A percentile compares a stretch with the other conserved stretches of the same genome.
phyloP scores from a whole-genome alignment of 2,113 vertebrate species.

The Oncorhynchus nerka region DNA sequence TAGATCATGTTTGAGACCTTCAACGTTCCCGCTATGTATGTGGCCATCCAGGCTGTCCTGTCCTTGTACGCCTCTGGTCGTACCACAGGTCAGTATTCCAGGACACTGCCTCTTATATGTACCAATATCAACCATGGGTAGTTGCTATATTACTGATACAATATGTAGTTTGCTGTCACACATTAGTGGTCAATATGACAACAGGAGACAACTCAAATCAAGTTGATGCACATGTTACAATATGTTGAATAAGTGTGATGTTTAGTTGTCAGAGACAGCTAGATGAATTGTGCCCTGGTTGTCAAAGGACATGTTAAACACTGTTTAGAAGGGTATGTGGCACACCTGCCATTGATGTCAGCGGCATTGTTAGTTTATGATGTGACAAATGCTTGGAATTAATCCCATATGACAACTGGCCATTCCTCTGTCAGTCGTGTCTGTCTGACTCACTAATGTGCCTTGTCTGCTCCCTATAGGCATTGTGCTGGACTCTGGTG shows the following conservation, averaged over 20 bases:
- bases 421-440: neutral
- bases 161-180: neutral
- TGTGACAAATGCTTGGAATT: conserved; percentile 23
- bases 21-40: conserved; percentile 92
- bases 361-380: neutral
- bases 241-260: neutral
- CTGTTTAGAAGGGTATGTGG: conserved; percentile 12
- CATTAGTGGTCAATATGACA: no score
- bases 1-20: conserved; percentile 96
- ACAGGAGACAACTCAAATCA: neutral
- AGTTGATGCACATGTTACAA: neutral
- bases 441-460: neutral
- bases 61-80: conserved; percentile 91
- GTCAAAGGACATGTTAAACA: conserved; percentile 42
- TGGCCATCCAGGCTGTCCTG: conserved; percentile 90
- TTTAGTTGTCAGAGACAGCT: conserved; percentile 22
- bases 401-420: conserved; percentile 9
- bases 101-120: neutral
- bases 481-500: conserved; percentile 95
- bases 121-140: neutral
- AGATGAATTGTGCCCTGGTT: conserved; percentile 15
- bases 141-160: neutral
- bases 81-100: conserved; percentile 83
- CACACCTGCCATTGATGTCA: conserved; percentile 44
- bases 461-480: conserved; percentile 67